Percentiles rank a stretch among this genome's conserved stretches.
These are phyloP conservation scores for Aspidiotus destructor DNA, from an alignment of 2,888 invertebrate species.

Conservation along the genomic window DNA sequence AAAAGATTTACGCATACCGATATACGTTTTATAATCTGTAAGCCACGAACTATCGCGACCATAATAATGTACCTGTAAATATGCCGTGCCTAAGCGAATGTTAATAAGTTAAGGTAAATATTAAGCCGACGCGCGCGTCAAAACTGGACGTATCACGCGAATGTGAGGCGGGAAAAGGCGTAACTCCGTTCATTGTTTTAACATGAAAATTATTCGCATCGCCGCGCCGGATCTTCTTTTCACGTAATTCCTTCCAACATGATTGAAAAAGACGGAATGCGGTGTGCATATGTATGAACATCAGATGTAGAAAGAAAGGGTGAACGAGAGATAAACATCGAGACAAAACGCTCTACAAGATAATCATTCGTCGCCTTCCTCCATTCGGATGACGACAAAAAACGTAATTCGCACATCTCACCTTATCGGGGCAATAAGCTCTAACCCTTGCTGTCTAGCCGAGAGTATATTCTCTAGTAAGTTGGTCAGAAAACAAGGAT, in stretches of 20 bases:
- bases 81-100: background rate
- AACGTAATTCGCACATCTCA: conserved; percentile 1
- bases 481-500: too few relatives aligned
- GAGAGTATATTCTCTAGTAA: too few relatives aligned
- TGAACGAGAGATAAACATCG: background rate
- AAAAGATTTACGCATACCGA: too few relatives aligned
- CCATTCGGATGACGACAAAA: background rate
- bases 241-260: background rate
- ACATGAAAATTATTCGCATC: conserved; percentile 4
- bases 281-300: background rate
- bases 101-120: background rate
- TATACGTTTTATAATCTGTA: too few relatives aligned
- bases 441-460: too few relatives aligned
- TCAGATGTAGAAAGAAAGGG: background rate
- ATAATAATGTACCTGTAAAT: too few relatives aligned
- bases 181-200: background rate
- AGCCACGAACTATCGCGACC: too few relatives aligned
- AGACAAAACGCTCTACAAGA: conserved; percentile 3
- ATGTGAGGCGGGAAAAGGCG: conserved; percentile 1
- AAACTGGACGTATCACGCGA: conserved; percentile 4
- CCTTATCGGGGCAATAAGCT: background rate
- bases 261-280: background rate
- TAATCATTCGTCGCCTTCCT: background rate
- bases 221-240: background rate
- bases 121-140: conserved; percentile 2